phyloP scores from a whole-genome alignment of 2,888 invertebrate genomes.

The Drosophila atripex region DNA sequence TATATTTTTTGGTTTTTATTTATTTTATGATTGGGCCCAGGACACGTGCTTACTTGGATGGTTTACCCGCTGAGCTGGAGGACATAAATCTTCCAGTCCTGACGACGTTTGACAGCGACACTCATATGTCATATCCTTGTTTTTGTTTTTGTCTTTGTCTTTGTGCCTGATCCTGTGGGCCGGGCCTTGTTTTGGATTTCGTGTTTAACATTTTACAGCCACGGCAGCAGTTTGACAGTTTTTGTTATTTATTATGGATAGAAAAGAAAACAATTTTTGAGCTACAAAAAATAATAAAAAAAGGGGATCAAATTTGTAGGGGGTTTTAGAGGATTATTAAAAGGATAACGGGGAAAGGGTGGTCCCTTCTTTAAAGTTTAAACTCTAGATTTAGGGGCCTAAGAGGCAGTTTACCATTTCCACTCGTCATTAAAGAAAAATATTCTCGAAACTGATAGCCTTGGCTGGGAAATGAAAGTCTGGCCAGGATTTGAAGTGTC shows the following conservation, averaged over 20 bases:
- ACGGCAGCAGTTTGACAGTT: conserved; percentile 52
- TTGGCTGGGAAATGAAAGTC: conserved; percentile 20
- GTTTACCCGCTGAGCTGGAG: conserved; percentile 13
- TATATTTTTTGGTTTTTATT: conserved; percentile 3
- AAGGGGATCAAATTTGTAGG: background rate
- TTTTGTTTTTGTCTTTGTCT: conserved; percentile 15
- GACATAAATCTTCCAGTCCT: conserved; percentile 47
- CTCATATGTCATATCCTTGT: conserved; percentile 44
- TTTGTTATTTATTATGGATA: conserved; percentile 45
- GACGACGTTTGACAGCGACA: conserved; percentile 46
- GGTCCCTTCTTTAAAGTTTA: background rate
- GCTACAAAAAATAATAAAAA: background rate
- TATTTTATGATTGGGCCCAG: conserved; percentile 22
- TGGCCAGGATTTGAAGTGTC: conserved; percentile 17
- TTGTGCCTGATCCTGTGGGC: conserved; percentile 10
- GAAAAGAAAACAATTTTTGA: conserved; percentile 33
- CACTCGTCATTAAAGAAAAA: background rate
- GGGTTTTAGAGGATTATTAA: background rate
- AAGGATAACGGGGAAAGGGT: background rate
- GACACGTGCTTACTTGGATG: conserved; percentile 29
- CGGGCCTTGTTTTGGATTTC: conserved; percentile 43
- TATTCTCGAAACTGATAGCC: conserved; percentile 12
- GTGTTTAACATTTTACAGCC: conserved; percentile 48
- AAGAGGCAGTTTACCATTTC: background rate
- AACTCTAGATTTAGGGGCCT: background rate